Percentiles rank a stretch among this genome's conserved stretches.
phyloP scores from a whole-genome alignment of 2,113 vertebrate species.

The Actenoides hombroni region DNA sequence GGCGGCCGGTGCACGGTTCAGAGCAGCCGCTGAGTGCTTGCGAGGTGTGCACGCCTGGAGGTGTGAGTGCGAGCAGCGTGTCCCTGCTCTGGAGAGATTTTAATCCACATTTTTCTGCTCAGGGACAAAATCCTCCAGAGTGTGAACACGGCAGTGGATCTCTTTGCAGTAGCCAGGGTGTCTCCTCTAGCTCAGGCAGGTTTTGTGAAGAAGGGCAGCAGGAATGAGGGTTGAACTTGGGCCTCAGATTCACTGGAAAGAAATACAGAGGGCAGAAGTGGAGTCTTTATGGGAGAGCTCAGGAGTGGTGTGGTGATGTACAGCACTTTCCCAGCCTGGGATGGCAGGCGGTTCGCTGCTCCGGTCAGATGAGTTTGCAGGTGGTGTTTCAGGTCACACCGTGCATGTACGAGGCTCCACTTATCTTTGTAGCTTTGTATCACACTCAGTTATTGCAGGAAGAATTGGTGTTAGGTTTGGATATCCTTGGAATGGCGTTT shows the following conservation, averaged over 20 bases:
- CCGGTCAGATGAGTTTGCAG: background rate
- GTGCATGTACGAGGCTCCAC: background rate
- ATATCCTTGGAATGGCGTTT: background rate
- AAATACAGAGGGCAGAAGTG: background rate
- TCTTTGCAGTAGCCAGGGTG: background rate
- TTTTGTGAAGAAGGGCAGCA: background rate
- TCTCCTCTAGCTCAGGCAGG: background rate
- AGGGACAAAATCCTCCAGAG: conserved; percentile 74
- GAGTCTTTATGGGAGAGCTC: background rate
- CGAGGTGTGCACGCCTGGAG: background rate
- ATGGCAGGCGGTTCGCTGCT: background rate
- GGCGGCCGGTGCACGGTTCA: fast-evolving
- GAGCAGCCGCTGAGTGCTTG: conserved; percentile 5
- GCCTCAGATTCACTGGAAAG: background rate
- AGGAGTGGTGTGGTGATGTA: background rate
- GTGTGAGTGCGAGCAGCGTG: conserved; percentile 31
- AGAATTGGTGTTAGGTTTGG: background rate
- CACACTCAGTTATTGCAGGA: background rate
- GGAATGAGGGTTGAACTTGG: background rate
- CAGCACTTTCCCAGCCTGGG: background rate
- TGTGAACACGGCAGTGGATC: conserved; percentile 11
- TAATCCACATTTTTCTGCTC: conserved; percentile 56
- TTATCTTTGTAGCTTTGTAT: background rate
- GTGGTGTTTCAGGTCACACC: background rate
- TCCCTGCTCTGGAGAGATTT: conserved; percentile 74